phyloP scores from a whole-genome alignment of 1,140 invertebrate genomes.

The Drosophila micromelanica region DNA sequence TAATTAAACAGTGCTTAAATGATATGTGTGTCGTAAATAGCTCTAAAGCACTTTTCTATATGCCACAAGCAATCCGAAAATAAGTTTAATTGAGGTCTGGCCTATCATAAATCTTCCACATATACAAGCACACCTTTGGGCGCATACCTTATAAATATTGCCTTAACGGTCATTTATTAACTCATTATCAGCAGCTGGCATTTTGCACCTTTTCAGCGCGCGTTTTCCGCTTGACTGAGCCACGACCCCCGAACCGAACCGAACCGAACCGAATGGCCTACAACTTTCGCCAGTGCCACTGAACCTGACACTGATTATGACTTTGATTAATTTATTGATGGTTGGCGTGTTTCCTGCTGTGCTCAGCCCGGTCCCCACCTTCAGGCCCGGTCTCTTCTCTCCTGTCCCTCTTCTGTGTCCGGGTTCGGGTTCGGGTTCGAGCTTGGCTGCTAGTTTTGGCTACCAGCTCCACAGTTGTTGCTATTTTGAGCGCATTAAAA shows the following conservation, averaged over 20 bases:
- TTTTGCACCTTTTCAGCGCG: conserved; percentile 69
- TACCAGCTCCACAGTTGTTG: conserved; percentile 23
- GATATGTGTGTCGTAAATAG: background rate
- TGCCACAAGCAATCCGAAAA: background rate
- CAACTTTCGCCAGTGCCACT: conserved; percentile 69
- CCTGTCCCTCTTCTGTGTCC: conserved; percentile 4
- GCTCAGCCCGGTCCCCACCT: conserved; percentile 11
- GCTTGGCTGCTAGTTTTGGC: background rate
- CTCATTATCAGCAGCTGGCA: conserved; percentile 72
- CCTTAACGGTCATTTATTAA: conserved; percentile 76
- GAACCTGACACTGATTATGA: conserved; percentile 83
- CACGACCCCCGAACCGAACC: conserved; percentile 31
- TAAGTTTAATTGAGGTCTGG: conserved; percentile 13
- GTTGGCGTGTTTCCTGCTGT: conserved; percentile 81
- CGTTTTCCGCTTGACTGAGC: conserved; percentile 47
- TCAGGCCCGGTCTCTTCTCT: background rate
- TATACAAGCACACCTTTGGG: background rate
- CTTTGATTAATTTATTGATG: conserved; percentile 84
- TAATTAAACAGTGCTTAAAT: background rate
- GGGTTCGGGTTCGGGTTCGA: background rate
- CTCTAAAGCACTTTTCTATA: background rate
- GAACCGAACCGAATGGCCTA: conserved; percentile 39
- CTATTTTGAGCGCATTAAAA: conserved; percentile 59
- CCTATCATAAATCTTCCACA: conserved; percentile 58
- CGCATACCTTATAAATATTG: conserved; percentile 57